phyloP scores from a whole-genome alignment of 1,140 invertebrate genomes.

The Gryon sp. region DNA sequence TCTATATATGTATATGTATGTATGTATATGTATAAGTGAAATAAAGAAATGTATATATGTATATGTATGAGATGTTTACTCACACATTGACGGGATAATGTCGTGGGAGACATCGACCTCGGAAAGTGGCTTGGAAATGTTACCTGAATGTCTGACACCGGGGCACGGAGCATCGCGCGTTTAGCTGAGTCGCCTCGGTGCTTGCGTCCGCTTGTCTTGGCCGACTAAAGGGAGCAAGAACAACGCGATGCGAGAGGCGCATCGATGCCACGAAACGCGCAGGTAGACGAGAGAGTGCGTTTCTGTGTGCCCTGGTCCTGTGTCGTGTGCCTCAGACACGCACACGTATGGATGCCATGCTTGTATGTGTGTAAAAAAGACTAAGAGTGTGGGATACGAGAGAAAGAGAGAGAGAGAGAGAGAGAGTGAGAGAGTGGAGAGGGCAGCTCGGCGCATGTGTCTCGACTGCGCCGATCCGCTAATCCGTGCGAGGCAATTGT shows the following conservation, averaged over 20 bases:
- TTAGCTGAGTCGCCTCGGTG: conserved; percentile 3
- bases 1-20: too few species aligned
- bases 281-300: conserved; percentile 41
- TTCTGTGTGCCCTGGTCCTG: conserved; percentile 18
- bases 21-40: too few species aligned
- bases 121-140: conserved; percentile 23
- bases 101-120: conserved; percentile 26
- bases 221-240: conserved; percentile 36
- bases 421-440: conserved; percentile 11
- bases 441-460: conserved; percentile 40
- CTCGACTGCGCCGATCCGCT: conserved; percentile 12
- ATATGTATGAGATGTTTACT: conserved; percentile 13
- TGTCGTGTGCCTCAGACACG: not conserved
- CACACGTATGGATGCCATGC: too few species aligned
- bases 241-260: conserved; percentile 39
- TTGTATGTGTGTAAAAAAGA: not conserved
- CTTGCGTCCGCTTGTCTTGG: conserved; percentile 29
- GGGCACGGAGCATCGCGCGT: conserved; percentile 69
- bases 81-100: not conserved
- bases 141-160: conserved; percentile 74
- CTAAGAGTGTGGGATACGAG: too few species aligned
- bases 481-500: conserved; percentile 20
- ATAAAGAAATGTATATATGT: too few species aligned
- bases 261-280: conserved; percentile 54
- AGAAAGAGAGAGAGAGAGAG: too few species aligned